Evolutionary conservation across 2,113 vertebrate species (phyloP).

Genomic region (Ictidomys tridecemlineatus): DNA sequence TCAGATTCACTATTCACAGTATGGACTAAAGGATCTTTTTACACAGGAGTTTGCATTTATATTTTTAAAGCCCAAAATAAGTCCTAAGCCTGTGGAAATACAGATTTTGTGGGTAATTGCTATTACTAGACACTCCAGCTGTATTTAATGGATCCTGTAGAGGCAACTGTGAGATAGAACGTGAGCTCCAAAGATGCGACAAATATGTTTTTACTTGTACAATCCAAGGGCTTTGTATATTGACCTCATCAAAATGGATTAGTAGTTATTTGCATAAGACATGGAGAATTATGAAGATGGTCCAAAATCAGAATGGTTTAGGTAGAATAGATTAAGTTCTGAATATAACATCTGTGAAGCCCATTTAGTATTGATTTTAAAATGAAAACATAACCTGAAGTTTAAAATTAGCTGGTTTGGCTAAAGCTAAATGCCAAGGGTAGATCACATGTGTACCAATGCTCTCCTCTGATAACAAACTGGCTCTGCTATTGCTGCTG

Average conservation of each 20-base stretch:
- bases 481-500: neutral
- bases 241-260: neutral
- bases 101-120: neutral
- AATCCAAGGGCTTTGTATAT: neutral
- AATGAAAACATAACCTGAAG: neutral
- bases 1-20: neutral
- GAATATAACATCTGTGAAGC: neutral
- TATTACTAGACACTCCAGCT: neutral
- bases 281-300: neutral
- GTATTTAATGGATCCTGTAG: neutral
- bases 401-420: constrained; percentile 8
- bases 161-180: neutral
- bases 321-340: neutral
- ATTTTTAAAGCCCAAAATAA: neutral
- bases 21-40: neutral
- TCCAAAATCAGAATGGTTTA: neutral
- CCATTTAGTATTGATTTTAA: neutral
- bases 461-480: neutral
- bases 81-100: neutral
- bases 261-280: neutral
- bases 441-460: neutral
- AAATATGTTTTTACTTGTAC: neutral
- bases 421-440: neutral
- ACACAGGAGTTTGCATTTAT: neutral
- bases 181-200: neutral